Conservation (phyloP, 2,113 vertebrate species). For the Acrocephalus kingi region DNA sequence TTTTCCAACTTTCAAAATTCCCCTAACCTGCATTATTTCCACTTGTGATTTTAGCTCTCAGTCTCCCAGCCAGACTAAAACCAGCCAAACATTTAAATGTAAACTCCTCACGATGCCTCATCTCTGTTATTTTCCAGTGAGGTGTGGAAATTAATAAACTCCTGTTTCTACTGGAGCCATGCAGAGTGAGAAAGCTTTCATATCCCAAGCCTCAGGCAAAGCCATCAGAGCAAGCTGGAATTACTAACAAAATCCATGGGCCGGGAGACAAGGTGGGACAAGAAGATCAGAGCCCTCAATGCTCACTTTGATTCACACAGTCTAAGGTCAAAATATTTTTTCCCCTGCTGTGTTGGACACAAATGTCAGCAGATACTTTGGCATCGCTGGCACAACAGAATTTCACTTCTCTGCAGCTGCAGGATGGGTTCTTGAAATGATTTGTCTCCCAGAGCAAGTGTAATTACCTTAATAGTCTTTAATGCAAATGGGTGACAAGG, state of each 20-base stretch:
- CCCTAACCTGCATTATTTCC: slow-evolving; percentile 32
- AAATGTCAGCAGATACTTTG: not conserved
- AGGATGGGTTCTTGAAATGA: not conserved
- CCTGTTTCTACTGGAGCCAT: slow-evolving; percentile 26
- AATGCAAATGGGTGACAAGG: not conserved
- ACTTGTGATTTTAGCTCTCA: slow-evolving; percentile 8
- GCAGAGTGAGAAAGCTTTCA: not conserved
- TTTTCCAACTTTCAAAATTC: not conserved
- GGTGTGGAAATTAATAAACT: slow-evolving; percentile 64
- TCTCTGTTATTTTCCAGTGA: slow-evolving; percentile 58
- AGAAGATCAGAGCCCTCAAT: not conserved
- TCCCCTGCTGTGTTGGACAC: not conserved
- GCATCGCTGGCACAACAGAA: not conserved
- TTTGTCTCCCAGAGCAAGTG: not conserved
- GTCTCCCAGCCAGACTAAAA: slow-evolving; percentile 6
- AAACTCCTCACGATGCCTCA: slow-evolving; percentile 33
- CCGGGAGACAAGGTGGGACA: not conserved
- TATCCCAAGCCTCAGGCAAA: slow-evolving; percentile 41
- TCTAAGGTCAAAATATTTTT: not conserved
- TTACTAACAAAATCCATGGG: slow-evolving; percentile 7
- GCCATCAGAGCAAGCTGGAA: slow-evolving; percentile 29
- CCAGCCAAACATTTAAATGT: slow-evolving; percentile 7
- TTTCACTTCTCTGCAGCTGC: not conserved
- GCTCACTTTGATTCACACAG: not conserved
- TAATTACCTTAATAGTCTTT: not conserved